A percentile compares a stretch with the other conserved stretches of the same genome.
phyloP scores from a whole-genome alignment of 2,797 vertebrate species.

The Cyprinella venusta region DNA sequence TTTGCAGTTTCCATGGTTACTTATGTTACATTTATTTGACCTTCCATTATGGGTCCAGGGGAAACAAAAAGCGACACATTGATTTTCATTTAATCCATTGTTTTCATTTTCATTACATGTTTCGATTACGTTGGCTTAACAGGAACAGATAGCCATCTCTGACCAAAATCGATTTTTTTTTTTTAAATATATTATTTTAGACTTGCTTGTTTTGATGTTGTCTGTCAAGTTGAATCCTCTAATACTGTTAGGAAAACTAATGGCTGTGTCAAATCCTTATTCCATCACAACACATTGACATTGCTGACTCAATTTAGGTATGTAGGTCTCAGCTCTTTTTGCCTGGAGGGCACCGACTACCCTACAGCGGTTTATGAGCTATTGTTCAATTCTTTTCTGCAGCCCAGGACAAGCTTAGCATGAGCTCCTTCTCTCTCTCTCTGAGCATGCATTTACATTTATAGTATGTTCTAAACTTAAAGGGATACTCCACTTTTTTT shows the following conservation, averaged over 20 bases:
- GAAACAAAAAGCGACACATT: constrained; percentile 41
- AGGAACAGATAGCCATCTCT: background rate
- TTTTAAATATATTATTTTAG: background rate
- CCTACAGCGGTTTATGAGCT: background rate
- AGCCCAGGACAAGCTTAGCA: background rate
- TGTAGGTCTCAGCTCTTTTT: constrained; percentile 9
- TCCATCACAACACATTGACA: constrained; percentile 9
- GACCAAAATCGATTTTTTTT: background rate
- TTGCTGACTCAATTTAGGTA: constrained; percentile 30
- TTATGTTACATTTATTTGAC: constrained; percentile 25
- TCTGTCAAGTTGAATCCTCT: background rate
- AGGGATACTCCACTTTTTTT: too few relatives aligned
- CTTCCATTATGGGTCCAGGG: background rate
- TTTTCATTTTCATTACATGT: background rate
- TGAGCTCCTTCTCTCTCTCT: background rate
- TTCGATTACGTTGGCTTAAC: background rate
- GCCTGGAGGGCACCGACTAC: constrained; percentile 13
- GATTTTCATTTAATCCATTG: constrained; percentile 25
- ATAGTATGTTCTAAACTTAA: background rate
- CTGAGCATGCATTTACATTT: constrained; percentile 3
- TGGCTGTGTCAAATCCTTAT: background rate
- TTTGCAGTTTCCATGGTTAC: constrained; percentile 56
- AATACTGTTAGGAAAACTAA: background rate
- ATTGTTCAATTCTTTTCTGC: constrained; percentile 18
- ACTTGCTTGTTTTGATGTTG: background rate